phyloP scores from a whole-genome alignment of 2,888 invertebrate genomes.

The Labia minor region DNA sequence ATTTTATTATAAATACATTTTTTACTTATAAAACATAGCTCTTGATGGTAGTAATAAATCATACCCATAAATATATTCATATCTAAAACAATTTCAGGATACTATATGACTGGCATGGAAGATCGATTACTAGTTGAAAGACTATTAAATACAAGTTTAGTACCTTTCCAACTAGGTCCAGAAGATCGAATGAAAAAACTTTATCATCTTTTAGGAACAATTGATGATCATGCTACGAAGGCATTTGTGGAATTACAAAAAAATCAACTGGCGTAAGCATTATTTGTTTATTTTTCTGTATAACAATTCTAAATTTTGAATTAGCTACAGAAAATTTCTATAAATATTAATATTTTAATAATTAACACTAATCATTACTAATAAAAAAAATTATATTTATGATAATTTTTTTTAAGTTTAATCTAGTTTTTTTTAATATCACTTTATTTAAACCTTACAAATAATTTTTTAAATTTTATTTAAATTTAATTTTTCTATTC shows the following conservation, averaged over 20 bases:
- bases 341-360: too few relatives aligned
- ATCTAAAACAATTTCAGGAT: too few relatives aligned
- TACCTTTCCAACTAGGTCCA: slow-evolving; percentile 80
- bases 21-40: too few relatives aligned
- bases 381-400: too few relatives aligned
- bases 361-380: background rate
- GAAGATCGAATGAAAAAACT: slow-evolving; percentile 86
- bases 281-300: slow-evolving; percentile 4
- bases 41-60: too few relatives aligned
- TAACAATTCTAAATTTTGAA: background rate
- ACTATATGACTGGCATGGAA: slow-evolving; percentile 72
- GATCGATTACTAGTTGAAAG: slow-evolving; percentile 85
- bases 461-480: too few relatives aligned
- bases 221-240: slow-evolving; percentile 91
- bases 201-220: slow-evolving; percentile 80
- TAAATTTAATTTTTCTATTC: background rate
- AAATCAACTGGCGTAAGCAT: slow-evolving; percentile 60
- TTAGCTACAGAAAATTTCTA: too few relatives aligned
- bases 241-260: slow-evolving; percentile 88
- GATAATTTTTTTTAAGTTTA: too few relatives aligned
- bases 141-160: slow-evolving; percentile 83
- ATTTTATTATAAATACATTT: too few relatives aligned
- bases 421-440: too few relatives aligned
- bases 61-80: too few relatives aligned
- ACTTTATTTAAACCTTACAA: too few relatives aligned